A percentile compares a stretch with the other conserved stretches of the same genome.
These are phyloP conservation scores for Acipenser oxyrinchus DNA, from an alignment of 2,797 vertebrate species.

Conservation along the genomic window DNA sequence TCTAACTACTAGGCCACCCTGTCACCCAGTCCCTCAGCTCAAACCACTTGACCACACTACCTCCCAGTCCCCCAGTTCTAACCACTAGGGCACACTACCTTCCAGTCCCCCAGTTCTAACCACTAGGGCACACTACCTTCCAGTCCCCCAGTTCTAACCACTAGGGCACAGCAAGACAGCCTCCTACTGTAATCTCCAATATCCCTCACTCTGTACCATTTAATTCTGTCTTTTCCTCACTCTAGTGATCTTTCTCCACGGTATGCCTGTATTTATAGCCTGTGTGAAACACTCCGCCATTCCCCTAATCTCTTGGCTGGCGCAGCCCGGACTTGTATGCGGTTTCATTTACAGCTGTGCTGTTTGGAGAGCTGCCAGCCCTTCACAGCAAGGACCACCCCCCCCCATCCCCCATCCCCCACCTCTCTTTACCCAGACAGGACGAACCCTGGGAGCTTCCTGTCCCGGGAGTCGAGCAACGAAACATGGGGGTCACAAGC, in stretches of 20 bases:
- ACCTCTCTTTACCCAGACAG: conserved; percentile 19
- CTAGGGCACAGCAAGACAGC: too few species aligned
- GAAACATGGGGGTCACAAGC: conserved; percentile 20
- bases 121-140: too few species aligned
- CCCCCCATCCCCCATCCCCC: conserved; percentile 18
- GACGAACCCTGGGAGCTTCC: conserved; percentile 31
- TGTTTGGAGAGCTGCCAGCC: conserved; percentile 3
- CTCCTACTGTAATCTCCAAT: neutral
- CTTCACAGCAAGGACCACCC: neutral
- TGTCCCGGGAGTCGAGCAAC: conserved; percentile 37
- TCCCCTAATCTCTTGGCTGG: conserved; percentile 17
- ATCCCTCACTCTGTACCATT: conserved; percentile 14
- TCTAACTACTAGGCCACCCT: too few species aligned
- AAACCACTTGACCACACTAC: too few species aligned
- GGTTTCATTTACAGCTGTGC: conserved; percentile 29
- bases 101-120: too few species aligned
- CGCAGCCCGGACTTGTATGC: conserved; percentile 27
- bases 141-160: too few species aligned
- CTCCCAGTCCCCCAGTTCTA: too few species aligned
- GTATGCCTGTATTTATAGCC: neutral
- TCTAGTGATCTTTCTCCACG: neutral
- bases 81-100: too few species aligned
- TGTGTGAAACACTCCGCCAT: conserved; percentile 17
- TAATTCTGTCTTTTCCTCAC: neutral
- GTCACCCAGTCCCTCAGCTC: too few species aligned